Percentiles rank a stretch among this genome's conserved stretches.
Conservation (phyloP, 2,888 invertebrate species). For the Drosophila imparisetae region DNA sequence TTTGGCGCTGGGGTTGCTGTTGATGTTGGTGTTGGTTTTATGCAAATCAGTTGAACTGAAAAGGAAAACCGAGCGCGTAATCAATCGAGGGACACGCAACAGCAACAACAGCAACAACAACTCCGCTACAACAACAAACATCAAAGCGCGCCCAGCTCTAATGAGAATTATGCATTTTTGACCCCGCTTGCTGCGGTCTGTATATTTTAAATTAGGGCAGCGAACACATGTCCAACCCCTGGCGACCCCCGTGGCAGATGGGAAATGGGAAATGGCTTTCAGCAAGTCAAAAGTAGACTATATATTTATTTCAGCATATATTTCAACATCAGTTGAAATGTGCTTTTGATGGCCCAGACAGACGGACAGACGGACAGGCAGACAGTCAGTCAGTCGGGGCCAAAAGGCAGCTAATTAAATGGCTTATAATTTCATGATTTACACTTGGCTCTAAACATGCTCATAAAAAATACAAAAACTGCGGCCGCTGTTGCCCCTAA, state of each 20-base stretch:
- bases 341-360: constrained; percentile 57
- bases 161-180: constrained; percentile 73
- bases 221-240: constrained; percentile 39
- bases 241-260: constrained; percentile 8
- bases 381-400: constrained; percentile 15
- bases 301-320: constrained; percentile 59
- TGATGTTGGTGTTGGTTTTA: constrained; percentile 19
- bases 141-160: constrained; percentile 66
- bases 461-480: constrained; percentile 49
- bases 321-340: constrained; percentile 66
- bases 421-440: constrained; percentile 77
- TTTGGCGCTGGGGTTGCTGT: not conserved
- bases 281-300: constrained; percentile 40
- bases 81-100: constrained; percentile 17
- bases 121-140: constrained; percentile 41
- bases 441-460: constrained; percentile 65
- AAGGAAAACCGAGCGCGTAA: constrained; percentile 50
- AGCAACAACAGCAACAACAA: not conserved
- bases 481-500: constrained; percentile 11
- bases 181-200: constrained; percentile 43
- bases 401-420: constrained; percentile 71
- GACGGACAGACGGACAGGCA: constrained; percentile 12
- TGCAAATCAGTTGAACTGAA: constrained; percentile 68
- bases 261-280: constrained; percentile 66
- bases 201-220: constrained; percentile 37